A percentile compares a stretch with the other conserved stretches of the same genome.
phyloP scores from a whole-genome alignment of 2,113 vertebrate genomes.

The Mustelus asterias region DNA sequence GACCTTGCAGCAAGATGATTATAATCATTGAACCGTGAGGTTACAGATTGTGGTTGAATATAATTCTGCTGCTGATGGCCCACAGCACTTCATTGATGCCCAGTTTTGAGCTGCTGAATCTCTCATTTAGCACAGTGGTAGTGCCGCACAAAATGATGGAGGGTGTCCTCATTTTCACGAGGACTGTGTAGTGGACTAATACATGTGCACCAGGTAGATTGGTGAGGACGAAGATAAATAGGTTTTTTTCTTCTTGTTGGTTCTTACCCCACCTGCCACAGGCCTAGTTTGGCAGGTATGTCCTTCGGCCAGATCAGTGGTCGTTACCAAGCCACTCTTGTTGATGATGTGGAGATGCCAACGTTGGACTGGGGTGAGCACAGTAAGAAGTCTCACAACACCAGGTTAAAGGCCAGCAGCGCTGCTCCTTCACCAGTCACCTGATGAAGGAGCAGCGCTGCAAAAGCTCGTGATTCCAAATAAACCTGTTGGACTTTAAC shows the following conservation, averaged over 20 bases:
- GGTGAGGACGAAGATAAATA: neutral
- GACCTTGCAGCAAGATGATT: neutral
- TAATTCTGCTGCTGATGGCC: neutral
- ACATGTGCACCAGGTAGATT: neutral
- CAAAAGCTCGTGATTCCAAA: too few species aligned
- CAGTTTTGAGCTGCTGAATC: too few species aligned
- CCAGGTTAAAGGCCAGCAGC: too few species aligned
- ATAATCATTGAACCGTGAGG: neutral
- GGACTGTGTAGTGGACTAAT: neutral
- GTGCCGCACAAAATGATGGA: neutral
- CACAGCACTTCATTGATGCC: neutral
- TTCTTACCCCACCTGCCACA: neutral
- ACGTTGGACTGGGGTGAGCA: too few species aligned
- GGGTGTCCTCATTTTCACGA: neutral
- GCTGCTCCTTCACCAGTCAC: too few species aligned
- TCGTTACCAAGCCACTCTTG: neutral
- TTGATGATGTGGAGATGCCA: too few species aligned
- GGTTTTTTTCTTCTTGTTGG: neutral
- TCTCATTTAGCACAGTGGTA: too few species aligned
- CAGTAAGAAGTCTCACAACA: too few species aligned
- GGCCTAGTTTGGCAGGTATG: neutral
- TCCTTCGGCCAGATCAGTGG: neutral
- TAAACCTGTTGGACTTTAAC: too few species aligned
- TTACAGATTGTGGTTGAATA: neutral
- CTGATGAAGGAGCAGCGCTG: too few species aligned